Conservation (phyloP, 2,113 vertebrate genomes). For the Atherinomorus stipes region DNA sequence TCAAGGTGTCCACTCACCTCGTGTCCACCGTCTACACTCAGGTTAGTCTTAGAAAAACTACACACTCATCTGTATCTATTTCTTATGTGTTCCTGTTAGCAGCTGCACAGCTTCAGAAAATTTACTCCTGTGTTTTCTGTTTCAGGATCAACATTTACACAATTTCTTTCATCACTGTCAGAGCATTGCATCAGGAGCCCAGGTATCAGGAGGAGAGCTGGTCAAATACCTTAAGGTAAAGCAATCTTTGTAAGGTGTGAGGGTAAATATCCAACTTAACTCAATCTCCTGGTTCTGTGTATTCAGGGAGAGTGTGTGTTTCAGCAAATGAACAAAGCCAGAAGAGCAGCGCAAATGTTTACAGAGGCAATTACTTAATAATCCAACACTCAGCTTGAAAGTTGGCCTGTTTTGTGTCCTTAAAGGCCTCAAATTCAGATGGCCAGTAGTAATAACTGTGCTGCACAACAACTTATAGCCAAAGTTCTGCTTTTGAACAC, state of each 20-base stretch:
- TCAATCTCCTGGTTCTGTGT: background rate
- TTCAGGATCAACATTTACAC: slow-evolving; percentile 97
- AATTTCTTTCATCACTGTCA: slow-evolving; percentile 99
- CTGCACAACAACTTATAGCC: background rate
- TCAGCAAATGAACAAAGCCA: background rate
- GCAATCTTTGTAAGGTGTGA: background rate
- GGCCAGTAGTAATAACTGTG: background rate
- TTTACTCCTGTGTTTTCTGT: background rate
- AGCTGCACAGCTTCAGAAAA: background rate
- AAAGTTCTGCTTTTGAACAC: background rate
- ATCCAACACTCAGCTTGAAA: background rate
- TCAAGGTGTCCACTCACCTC: slow-evolving; percentile 93
- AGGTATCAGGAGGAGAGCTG: slow-evolving; percentile 89
- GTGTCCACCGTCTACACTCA: slow-evolving; percentile 98
- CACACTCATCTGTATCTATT: background rate
- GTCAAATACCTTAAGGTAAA: slow-evolving; percentile 98
- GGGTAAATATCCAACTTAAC: too few relatives aligned
- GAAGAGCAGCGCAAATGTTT: background rate
- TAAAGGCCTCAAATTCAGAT: too few relatives aligned
- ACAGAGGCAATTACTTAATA: background rate
- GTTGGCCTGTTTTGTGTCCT: background rate
- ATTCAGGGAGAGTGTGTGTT: background rate
- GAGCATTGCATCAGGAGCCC: slow-evolving; percentile 84
- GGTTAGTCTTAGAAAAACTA: slow-evolving; percentile 76
- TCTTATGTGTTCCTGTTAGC: background rate